Evolutionary conservation across 2,113 vertebrate genomes (phyloP).

Genomic region (Takifugu bimaculatus): DNA sequence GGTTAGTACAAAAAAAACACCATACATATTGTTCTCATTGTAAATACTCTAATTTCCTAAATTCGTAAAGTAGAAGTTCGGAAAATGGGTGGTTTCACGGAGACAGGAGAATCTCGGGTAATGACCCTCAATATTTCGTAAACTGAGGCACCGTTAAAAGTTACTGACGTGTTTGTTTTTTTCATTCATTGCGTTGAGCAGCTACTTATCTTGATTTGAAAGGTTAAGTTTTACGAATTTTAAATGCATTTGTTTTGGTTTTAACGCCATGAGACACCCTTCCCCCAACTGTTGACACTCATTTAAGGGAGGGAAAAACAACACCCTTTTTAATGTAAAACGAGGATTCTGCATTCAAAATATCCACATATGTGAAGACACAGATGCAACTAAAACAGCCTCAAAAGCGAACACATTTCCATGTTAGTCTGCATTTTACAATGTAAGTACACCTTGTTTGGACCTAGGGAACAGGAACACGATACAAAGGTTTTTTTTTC

Average conservation of each 20-base stretch:
- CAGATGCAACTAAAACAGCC: too few relatives aligned
- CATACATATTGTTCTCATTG: neutral
- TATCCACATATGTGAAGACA: neutral
- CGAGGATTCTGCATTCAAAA: neutral
- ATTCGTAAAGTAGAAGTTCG: neutral
- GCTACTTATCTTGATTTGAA: neutral
- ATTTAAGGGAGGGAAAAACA: neutral
- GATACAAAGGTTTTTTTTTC: neutral
- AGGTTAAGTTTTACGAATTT: neutral
- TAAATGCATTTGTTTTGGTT: constrained; percentile 12
- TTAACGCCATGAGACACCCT: neutral
- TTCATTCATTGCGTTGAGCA: neutral
- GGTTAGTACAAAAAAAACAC: constrained; percentile 50
- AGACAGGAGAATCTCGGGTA: neutral
- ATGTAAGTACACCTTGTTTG: constrained; percentile 7
- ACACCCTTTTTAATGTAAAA: neutral
- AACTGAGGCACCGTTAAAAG: neutral
- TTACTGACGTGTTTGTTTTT: neutral
- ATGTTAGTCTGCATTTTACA: neutral
- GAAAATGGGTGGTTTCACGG: too few relatives aligned
- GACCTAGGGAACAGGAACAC: constrained; percentile 7
- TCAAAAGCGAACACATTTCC: too few relatives aligned
- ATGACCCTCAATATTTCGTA: neutral
- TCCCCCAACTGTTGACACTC: constrained; percentile 30
- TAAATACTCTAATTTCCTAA: neutral